phyloP scores from a whole-genome alignment of 2,888 invertebrate species.

The Brassicogethes aeneus region DNA sequence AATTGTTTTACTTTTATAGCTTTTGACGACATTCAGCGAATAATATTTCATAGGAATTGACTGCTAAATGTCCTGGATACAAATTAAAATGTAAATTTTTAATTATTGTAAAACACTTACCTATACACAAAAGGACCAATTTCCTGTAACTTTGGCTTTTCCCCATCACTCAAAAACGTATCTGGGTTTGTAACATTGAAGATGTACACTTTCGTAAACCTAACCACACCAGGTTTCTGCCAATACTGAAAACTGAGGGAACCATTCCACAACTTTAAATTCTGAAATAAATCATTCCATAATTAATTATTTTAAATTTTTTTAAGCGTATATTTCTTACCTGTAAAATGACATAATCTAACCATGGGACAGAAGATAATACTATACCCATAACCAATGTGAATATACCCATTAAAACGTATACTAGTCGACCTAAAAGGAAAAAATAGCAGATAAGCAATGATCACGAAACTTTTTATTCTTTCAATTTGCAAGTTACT shows the following conservation, averaged over 20 bases:
- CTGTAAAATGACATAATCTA: conserved; percentile 79
- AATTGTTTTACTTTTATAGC: no score
- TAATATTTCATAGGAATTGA: no score
- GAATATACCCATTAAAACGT: conserved; percentile 70
- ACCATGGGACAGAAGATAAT: conserved; percentile 78
- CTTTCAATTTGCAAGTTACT: no score
- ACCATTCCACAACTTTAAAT: conserved; percentile 74
- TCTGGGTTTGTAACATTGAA: conserved; percentile 85
- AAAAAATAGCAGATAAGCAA: no score
- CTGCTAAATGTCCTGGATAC: no score
- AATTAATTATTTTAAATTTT: neutral
- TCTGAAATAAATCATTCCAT: conserved; percentile 45
- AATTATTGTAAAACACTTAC: conserved; percentile 53
- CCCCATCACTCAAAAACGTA: conserved; percentile 63
- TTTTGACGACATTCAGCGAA: no score
- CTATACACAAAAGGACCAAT: conserved; percentile 81
- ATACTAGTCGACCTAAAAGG: conserved; percentile 73
- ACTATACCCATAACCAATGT: conserved; percentile 73
- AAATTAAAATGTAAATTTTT: no score
- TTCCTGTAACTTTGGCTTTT: conserved; percentile 74
- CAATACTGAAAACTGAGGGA: conserved; percentile 81
- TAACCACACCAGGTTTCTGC: conserved; percentile 77
- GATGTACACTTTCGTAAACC: conserved; percentile 79
- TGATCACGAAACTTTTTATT: no score
- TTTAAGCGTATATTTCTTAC: conserved; percentile 40